phyloP scores from a whole-genome alignment of 2,113 vertebrate species.

The Scophthalmus maximus region DNA sequence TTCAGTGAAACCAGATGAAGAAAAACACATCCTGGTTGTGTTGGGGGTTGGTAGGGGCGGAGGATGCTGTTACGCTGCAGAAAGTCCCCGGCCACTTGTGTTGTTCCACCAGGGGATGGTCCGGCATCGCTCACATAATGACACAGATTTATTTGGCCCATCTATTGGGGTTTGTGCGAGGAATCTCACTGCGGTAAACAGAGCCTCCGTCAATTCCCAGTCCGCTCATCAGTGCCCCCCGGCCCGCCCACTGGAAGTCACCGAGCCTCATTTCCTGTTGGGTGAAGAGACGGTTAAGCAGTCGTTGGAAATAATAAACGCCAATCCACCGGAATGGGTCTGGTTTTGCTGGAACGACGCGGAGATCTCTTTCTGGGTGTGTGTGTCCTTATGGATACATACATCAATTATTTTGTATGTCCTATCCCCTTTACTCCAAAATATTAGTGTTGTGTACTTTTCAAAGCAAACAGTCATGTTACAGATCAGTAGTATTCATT shows the following conservation, averaged over 20 bases:
- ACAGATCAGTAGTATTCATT: no score
- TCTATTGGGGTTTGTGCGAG: conserved; percentile 65
- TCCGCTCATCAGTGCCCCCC: conserved; percentile 27
- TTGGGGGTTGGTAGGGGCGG: conserved; percentile 21
- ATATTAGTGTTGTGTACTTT: no score
- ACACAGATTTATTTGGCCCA: conserved; percentile 66
- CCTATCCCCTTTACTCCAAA: background rate
- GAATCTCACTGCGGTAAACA: conserved; percentile 68
- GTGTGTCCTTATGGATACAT: background rate
- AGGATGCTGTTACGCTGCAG: conserved; percentile 59
- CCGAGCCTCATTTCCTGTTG: conserved; percentile 21
- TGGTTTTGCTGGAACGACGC: conserved; percentile 26
- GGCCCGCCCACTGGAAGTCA: conserved; percentile 24
- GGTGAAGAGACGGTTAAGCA: conserved; percentile 24
- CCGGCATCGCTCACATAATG: conserved; percentile 63
- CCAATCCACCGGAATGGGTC: conserved; percentile 13
- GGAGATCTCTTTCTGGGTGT: background rate
- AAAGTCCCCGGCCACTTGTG: conserved; percentile 35
- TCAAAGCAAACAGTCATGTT: no score
- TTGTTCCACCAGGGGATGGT: conserved; percentile 39
- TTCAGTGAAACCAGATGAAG: background rate
- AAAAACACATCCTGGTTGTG: background rate
- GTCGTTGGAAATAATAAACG: conserved; percentile 18
- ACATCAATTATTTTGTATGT: no score
- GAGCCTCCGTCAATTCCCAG: conserved; percentile 43